Evolutionary conservation across 2,888 invertebrate species (phyloP).

Genomic region (Sphaeridia pumilis): DNA sequence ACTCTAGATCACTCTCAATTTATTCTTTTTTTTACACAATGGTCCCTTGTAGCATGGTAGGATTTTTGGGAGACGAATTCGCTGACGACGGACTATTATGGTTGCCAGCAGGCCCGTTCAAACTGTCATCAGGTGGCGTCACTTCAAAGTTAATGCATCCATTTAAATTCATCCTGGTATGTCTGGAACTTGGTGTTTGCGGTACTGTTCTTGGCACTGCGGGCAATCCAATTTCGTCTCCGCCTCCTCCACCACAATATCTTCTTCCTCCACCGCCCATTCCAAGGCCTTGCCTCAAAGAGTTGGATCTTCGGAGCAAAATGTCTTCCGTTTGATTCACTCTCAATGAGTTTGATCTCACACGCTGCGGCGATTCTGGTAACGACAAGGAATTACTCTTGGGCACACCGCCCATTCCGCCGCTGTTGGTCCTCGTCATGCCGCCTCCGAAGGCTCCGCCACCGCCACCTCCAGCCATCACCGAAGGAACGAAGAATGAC

Average conservation of each 20-base stretch:
- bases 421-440: too few relatives aligned
- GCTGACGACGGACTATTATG: not conserved
- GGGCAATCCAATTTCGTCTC: constrained; percentile 35
- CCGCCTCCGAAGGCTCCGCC: too few relatives aligned
- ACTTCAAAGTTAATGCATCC: constrained; percentile 35
- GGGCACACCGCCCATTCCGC: constrained; percentile 6
- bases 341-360: constrained; percentile 66
- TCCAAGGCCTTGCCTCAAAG: constrained; percentile 66
- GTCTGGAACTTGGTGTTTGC: constrained; percentile 13
- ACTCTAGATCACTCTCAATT: not conserved
- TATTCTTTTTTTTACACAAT: constrained; percentile 36
- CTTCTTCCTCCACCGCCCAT: constrained; percentile 45
- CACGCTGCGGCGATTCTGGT: constrained; percentile 32
- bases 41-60: constrained; percentile 35
- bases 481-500: constrained; percentile 13
- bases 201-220: constrained; percentile 19
- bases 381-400: constrained; percentile 23
- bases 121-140: constrained; percentile 25
- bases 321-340: constrained; percentile 59
- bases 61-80: constrained; percentile 18
- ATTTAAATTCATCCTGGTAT: constrained; percentile 22
- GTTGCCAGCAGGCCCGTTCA: constrained; percentile 5
- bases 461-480: not conserved
- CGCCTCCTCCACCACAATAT: too few relatives aligned
- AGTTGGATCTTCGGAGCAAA: constrained; percentile 66